A percentile compares a stretch with the other conserved stretches of the same genome.
These are phyloP conservation scores for Scrobipalpa costella DNA, from an alignment of 2,888 invertebrate species.

Conservation along the genomic window DNA sequence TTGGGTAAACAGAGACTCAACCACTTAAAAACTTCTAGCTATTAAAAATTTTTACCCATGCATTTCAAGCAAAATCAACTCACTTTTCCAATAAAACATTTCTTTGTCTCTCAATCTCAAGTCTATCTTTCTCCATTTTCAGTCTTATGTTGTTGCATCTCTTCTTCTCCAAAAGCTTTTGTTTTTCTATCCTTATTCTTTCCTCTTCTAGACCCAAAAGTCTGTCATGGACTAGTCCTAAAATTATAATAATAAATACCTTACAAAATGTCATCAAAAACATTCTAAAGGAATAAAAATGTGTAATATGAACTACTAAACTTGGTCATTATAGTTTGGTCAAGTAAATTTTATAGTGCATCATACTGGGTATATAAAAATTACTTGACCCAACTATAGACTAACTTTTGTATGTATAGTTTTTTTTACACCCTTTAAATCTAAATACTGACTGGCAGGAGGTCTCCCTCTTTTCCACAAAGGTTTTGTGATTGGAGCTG, in stretches of 20 bases:
- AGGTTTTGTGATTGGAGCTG: constrained; percentile 50
- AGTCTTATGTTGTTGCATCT: constrained; percentile 61
- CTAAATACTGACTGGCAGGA: constrained; percentile 46
- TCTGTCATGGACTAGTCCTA: constrained; percentile 58
- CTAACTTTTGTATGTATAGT: no score
- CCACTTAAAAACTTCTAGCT: neutral
- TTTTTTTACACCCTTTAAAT: no score
- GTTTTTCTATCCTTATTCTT: constrained; percentile 60
- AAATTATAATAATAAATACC: no score
- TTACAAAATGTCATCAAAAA: no score
- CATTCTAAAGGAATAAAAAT: no score
- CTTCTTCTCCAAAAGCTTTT: constrained; percentile 61
- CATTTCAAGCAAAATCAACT: neutral
- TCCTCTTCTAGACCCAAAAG: constrained; percentile 60
- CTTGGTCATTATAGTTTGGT: no score
- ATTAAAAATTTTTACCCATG: neutral
- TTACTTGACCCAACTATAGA: no score
- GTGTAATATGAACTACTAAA: no score
- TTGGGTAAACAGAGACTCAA: no score
- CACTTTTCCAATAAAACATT: constrained; percentile 61
- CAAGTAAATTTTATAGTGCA: no score
- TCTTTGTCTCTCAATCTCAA: constrained; percentile 60
- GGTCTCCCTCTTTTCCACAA: constrained; percentile 59
- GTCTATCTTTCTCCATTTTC: constrained; percentile 59
- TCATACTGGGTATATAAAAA: no score